Evolutionary conservation across 37 sponge, comb jelly and placozoan genomes (phyloP).

Genomic region (Chondrosia reniformis): DNA sequence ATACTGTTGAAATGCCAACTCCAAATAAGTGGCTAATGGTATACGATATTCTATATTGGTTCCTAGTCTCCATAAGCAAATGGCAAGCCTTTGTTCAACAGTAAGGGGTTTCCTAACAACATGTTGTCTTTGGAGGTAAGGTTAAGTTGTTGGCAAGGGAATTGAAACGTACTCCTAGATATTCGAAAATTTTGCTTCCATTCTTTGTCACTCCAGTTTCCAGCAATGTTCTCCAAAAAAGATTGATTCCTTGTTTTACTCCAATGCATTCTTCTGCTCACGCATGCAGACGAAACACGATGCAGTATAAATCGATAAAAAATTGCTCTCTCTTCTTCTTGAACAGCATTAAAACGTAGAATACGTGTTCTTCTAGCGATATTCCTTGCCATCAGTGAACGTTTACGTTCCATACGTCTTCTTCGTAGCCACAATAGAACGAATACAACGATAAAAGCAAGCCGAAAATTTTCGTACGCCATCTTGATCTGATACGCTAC

Average conservation of each 20-base stretch:
- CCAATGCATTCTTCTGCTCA: background rate
- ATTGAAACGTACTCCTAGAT: background rate
- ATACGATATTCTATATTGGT: constrained; percentile 21
- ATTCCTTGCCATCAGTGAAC: background rate
- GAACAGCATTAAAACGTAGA: background rate
- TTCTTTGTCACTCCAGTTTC: constrained; percentile 17
- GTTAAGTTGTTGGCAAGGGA: background rate
- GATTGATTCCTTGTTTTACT: background rate
- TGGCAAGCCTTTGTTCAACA: background rate
- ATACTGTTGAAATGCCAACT: constrained; percentile 7
- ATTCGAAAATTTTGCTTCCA: constrained; percentile 24
- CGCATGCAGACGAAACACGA: background rate
- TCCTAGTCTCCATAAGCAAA: constrained; percentile 13
- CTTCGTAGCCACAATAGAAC: background rate
- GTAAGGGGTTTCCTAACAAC: constrained; percentile 1
- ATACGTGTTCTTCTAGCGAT: background rate
- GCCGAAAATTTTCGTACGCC: background rate
- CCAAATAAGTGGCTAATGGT: constrained; percentile 27
- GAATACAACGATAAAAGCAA: background rate
- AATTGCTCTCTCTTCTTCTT: background rate
- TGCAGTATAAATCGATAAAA: background rate
- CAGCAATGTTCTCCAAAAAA: background rate
- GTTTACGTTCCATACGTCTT: background rate
- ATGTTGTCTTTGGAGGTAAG: background rate
- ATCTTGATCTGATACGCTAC: too few species aligned